Conservation (phyloP, 2,888 invertebrate species). For the Pimpla rufipes region DNA sequence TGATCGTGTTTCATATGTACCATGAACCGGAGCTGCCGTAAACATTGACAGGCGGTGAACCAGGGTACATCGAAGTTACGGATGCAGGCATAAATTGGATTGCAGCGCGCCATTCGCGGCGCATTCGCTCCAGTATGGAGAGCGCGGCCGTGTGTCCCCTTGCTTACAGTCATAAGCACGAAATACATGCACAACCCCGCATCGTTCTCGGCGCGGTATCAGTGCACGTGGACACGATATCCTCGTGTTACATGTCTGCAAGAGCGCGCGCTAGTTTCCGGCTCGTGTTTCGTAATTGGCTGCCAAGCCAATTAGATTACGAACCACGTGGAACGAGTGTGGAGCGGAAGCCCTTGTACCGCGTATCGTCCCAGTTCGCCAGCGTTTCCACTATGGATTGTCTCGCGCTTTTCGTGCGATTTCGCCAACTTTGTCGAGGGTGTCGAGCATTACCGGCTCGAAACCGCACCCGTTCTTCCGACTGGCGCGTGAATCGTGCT, state of each 20-base stretch:
- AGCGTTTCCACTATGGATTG: not conserved
- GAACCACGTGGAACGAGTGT: constrained; percentile 62
- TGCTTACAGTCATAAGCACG: not conserved
- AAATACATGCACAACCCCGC: not conserved
- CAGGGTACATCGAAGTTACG: constrained; percentile 20
- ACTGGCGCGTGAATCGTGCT: not conserved
- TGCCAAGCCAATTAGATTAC: constrained; percentile 69
- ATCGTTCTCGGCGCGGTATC: not conserved
- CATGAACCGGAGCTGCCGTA: not conserved
- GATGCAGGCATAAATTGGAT: constrained; percentile 49
- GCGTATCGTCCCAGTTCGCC: constrained; percentile 11
- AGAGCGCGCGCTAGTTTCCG: constrained; percentile 44
- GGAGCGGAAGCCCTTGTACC: not conserved
- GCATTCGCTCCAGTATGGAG: constrained; percentile 8
- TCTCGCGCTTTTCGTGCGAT: constrained; percentile 15
- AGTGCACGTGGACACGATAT: not conserved
- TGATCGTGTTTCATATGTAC: not conserved
- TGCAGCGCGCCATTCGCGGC: constrained; percentile 25
- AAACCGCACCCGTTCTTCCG: not conserved
- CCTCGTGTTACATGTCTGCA: not conserved
- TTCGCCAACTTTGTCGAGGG: constrained; percentile 13
- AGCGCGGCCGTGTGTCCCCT: not conserved
- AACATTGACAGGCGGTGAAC: constrained; percentile 39
- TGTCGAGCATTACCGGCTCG: constrained; percentile 7
- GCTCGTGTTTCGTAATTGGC: constrained; percentile 68